Conservation (phyloP, 2,113 vertebrate species). For the Gobius niger region DNA sequence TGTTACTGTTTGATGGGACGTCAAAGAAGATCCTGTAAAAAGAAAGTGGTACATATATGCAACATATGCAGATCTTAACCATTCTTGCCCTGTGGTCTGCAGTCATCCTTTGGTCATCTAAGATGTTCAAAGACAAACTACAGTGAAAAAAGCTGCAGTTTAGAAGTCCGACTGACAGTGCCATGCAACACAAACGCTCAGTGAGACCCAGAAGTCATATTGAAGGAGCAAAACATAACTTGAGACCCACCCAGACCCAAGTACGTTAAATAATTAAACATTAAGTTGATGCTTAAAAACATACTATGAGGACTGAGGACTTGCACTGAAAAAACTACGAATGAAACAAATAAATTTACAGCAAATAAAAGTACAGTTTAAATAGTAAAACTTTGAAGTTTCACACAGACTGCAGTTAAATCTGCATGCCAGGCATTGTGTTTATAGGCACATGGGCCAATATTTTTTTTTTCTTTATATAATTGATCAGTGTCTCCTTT, state of each 20-base stretch:
- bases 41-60: slow-evolving; percentile 57
- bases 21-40: slow-evolving; percentile 69
- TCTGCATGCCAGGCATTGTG: too few species aligned
- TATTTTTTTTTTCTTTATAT: too few species aligned
- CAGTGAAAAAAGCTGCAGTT: neutral
- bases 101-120: slow-evolving; percentile 11
- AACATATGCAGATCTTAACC: slow-evolving; percentile 38
- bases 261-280: neutral
- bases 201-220: neutral
- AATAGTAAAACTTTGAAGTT: too few species aligned
- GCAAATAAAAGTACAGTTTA: too few species aligned
- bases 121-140: neutral
- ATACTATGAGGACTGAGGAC: slow-evolving; percentile 1
- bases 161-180: neutral
- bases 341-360: neutral
- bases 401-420: too few species aligned
- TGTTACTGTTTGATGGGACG: neutral
- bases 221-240: neutral
- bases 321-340: neutral
- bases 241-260: neutral
- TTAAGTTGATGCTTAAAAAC: neutral
- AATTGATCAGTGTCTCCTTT: too few species aligned
- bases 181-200: slow-evolving; percentile 1
- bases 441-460: too few species aligned
- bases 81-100: neutral